phyloP scores from a whole-genome alignment of 2,113 vertebrate species.

The Epinephelus lanceolatus region DNA sequence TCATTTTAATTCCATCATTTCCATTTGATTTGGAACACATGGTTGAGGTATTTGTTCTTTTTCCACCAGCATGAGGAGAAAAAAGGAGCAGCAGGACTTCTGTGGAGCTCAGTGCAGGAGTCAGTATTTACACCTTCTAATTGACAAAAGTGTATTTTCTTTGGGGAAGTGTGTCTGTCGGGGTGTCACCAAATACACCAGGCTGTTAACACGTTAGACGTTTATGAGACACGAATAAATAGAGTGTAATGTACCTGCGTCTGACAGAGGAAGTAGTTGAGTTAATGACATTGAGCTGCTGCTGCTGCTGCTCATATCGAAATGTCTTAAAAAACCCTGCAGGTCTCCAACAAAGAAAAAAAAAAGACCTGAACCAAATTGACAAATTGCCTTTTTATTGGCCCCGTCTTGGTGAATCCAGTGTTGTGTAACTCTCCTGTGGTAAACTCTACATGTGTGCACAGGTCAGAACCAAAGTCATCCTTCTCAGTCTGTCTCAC shows the following conservation, averaged over 20 bases:
- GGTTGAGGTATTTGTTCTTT: constrained; percentile 54
- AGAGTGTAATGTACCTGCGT: constrained; percentile 44
- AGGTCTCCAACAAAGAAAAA: constrained; percentile 17
- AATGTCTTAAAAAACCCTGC: constrained; percentile 3
- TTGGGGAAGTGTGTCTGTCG: constrained; percentile 44
- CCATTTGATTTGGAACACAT: constrained; percentile 72
- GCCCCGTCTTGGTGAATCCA: constrained; percentile 33
- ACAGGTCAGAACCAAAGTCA: constrained; percentile 59
- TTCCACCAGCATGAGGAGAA: constrained; percentile 10
- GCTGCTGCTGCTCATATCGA: constrained; percentile 44
- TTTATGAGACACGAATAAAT: constrained; percentile 68
- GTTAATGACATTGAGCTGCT: constrained; percentile 48
- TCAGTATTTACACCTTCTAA: constrained; percentile 57
- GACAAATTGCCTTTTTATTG: constrained; percentile 70
- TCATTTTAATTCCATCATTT: constrained; percentile 73
- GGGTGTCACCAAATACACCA: constrained; percentile 50
- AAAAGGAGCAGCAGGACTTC: constrained; percentile 15
- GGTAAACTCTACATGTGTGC: constrained; percentile 44
- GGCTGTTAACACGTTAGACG: constrained; percentile 59
- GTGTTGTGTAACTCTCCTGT: constrained; percentile 55
- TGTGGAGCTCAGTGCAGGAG: constrained; percentile 17
- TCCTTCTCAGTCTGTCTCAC: constrained; percentile 63
- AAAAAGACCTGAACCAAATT: constrained; percentile 44
- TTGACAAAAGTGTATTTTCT: constrained; percentile 61
- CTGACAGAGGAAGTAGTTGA: constrained; percentile 53